phyloP scores from a whole-genome alignment of 1,140 invertebrate genomes.

The Oncopeltus fasciatus region DNA sequence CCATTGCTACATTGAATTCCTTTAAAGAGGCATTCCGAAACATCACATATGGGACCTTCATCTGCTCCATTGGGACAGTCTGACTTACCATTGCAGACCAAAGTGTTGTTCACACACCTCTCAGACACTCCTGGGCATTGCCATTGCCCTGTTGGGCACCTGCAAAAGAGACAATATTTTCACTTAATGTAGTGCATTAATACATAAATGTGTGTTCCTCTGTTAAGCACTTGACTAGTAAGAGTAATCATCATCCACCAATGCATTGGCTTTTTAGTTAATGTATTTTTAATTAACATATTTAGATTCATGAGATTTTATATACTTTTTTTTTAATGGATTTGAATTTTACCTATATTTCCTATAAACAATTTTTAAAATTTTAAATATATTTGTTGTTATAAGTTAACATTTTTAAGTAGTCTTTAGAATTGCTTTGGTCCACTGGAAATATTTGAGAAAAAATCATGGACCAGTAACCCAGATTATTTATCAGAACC shows the following conservation, averaged over 20 bases:
- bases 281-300: too few species aligned
- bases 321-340: not conserved
- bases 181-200: too few species aligned
- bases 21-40: conserved; percentile 59
- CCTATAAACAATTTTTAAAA: not conserved
- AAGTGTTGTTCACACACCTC: conserved; percentile 59
- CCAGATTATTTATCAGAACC: too few species aligned
- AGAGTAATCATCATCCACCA: too few species aligned
- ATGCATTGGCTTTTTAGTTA: too few species aligned
- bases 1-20: conserved; percentile 63
- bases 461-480: too few species aligned
- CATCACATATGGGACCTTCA: conserved; percentile 74
- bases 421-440: too few species aligned
- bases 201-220: too few species aligned
- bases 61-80: conserved; percentile 86
- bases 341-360: not conserved
- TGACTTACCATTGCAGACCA: conserved; percentile 67
- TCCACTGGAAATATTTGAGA: too few species aligned
- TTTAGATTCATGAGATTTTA: not conserved
- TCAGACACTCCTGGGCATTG: conserved; percentile 64
- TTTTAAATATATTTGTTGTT: too few species aligned
- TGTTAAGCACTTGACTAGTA: too few species aligned
- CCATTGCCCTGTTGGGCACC: conserved; percentile 66
- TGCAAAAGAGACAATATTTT: conserved; percentile 29
- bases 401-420: too few species aligned